Percentiles rank a stretch among this genome's conserved stretches.
These are phyloP conservation scores for Caenorhabditis sp. DNA, from an alignment of 2,888 invertebrate genomes.

Conservation along the genomic window DNA sequence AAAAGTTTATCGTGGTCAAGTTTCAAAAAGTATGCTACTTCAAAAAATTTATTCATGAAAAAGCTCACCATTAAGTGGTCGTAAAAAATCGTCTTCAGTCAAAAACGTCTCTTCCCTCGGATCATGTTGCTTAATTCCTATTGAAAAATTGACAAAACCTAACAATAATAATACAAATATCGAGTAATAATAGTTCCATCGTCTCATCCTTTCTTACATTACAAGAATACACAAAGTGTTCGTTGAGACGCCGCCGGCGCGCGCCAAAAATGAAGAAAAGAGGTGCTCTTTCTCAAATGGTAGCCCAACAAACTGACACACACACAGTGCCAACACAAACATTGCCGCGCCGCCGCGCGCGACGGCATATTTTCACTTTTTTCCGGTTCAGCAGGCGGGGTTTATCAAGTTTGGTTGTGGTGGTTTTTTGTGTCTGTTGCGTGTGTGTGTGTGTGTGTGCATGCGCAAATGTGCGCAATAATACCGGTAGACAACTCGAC, in stretches of 20 bases:
- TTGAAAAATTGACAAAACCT: not conserved
- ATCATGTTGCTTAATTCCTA: not conserved
- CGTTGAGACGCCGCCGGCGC: too few species aligned
- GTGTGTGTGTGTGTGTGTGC: not conserved
- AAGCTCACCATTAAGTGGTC: constrained; percentile 50
- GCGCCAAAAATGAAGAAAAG: too few species aligned
- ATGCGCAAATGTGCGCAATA: too few species aligned
- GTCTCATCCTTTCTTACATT: too few species aligned
- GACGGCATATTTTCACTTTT: not conserved
- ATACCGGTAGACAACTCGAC: too few species aligned
- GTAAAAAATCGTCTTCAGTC: constrained; percentile 55
- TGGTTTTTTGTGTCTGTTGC: not conserved
- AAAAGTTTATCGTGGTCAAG: not conserved
- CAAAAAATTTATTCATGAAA: not conserved
- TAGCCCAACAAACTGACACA: not conserved
- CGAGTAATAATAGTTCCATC: not conserved
- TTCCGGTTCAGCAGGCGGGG: constrained; percentile 1
- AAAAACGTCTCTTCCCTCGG: constrained; percentile 38
- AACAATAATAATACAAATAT: not conserved
- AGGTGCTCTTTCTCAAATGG: too few species aligned
- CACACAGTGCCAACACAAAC: not conserved
- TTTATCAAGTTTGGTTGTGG: not conserved
- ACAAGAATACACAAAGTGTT: too few species aligned
- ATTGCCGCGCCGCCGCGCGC: not conserved
- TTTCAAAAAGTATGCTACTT: not conserved